These are phyloP conservation scores for Meloidogyne floridensis DNA, from an alignment of 1,140 invertebrate species.

Conservation along the genomic window DNA sequence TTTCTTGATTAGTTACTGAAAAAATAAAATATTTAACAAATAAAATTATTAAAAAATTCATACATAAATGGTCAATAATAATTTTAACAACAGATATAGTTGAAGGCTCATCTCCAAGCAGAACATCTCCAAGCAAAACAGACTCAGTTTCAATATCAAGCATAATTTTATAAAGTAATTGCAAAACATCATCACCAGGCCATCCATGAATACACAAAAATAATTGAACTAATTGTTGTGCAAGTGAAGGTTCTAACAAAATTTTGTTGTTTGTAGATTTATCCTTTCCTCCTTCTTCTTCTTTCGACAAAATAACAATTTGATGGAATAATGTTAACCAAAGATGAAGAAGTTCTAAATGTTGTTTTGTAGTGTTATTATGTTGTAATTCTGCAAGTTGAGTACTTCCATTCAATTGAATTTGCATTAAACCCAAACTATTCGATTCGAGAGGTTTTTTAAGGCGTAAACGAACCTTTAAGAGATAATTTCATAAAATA, in stretches of 20 bases:
- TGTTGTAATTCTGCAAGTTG: slow-evolving; percentile 14
- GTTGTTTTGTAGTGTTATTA: slow-evolving; percentile 8
- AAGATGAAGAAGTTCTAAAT: slow-evolving; percentile 20
- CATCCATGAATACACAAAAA: slow-evolving; percentile 17
- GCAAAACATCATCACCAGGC: slow-evolving; percentile 1
- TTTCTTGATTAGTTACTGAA: slow-evolving; percentile 17
- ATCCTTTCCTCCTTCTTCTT: background rate
- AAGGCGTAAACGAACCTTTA: slow-evolving; percentile 21
- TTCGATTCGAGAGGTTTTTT: slow-evolving; percentile 31
- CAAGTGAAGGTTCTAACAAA: background rate
- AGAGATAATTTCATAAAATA: background rate
- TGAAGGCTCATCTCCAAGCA: slow-evolving; percentile 15
- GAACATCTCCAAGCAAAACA: background rate
- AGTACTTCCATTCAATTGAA: slow-evolving; percentile 25
- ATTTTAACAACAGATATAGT: slow-evolving; percentile 31
- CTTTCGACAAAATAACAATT: slow-evolving; percentile 24
- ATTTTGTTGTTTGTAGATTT: background rate
- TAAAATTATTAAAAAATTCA: slow-evolving; percentile 17
- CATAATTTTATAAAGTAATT: slow-evolving; percentile 1
- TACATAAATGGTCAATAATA: slow-evolving; percentile 38
- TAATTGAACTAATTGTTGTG: slow-evolving; percentile 21
- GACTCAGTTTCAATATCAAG: background rate
- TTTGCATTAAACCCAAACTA: slow-evolving; percentile 30
- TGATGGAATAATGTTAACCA: slow-evolving; percentile 31
- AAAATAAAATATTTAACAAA: slow-evolving; percentile 13